Base-by-base conservation (phyloP, 1,140 invertebrate genomes). In the Eriocheir sinensis region DNA sequence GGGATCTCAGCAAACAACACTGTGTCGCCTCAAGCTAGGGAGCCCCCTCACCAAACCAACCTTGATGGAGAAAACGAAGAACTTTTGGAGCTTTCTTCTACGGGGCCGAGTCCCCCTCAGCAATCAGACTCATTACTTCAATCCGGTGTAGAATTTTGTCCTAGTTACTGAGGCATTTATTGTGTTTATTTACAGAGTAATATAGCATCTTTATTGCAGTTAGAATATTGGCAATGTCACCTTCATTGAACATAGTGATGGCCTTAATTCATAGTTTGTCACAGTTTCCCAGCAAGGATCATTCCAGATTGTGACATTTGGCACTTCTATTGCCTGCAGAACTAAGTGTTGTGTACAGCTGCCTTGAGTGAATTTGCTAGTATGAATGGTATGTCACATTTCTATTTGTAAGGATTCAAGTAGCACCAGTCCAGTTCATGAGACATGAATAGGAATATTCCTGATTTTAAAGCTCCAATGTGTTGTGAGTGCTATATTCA, bases 71-170 rank as follows among this genome's bases (percentile, higher is more conserved):
- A 95, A 91, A 79, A 12, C 91, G 15, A 91, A 86, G 80, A 95
- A 95, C 44, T 83, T 93, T n/a, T 93, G 92, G 92, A 93, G 38
- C 44, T 95, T 95, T 44, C 79, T 95, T 2, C 44, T 91, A 15
- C 48, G 92, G 38, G 92, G 92, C n/a, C 81, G 92, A 93, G 91
- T 95, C 21, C 81, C 92, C 6, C 79, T 93, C 3, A 91, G 88
- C 27, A 95, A 86, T 40, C 89, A 93, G 38, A 89, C 92, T 30
- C 95, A 95, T 72, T 95, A 95, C 36, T 95, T 95, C 80, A 93
- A 93, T 60, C 79, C 83, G 79, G 94, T 94, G 44, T 94, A 94
- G 44, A 32, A 53, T 1, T 8, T 17, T 83, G 34, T 32, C 9
- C 9, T 83, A 83, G 34, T 83, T 83, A 21, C 21, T 15, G 30